phyloP scores from a whole-genome alignment of 2,797 vertebrate genomes.

The Emydoidea blandingii region DNA sequence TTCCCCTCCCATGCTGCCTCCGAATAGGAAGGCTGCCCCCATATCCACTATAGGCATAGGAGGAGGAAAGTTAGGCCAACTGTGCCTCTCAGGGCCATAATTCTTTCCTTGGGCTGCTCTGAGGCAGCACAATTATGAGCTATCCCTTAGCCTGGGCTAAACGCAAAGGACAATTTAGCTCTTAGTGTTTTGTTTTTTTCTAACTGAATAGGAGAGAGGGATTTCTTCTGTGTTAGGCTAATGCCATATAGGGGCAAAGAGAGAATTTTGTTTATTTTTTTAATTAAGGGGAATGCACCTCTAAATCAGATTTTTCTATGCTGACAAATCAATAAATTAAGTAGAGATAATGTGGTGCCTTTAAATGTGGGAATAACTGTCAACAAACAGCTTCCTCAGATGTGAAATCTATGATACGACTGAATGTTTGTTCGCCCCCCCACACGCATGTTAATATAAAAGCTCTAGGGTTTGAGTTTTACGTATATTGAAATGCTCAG shows the following conservation, averaged over 20 bases:
- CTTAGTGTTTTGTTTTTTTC: neutral
- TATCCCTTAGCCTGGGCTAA: neutral
- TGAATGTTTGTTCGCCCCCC: neutral
- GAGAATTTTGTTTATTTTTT: neutral
- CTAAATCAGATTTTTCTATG: neutral
- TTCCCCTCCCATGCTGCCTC: neutral
- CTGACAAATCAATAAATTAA: neutral
- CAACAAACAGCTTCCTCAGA: neutral
- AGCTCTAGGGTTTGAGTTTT: neutral
- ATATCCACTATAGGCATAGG: neutral
- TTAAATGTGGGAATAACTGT: neutral
- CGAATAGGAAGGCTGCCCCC: neutral
- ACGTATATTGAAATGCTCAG: neutral
- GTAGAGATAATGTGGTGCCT: neutral
- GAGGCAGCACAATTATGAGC: accelerated
- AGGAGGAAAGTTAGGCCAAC: neutral
- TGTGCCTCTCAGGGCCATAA: neutral
- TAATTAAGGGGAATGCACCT: neutral
- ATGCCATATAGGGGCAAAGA: neutral
- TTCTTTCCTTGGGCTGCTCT: neutral
- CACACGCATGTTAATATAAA: neutral
- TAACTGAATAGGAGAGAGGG: neutral
- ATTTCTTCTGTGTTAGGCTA: neutral
- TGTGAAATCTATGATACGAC: too few species aligned
- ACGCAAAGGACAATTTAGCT: neutral